These are phyloP conservation scores for Julus scanicus DNA, from an alignment of 2,888 invertebrate genomes.

Conservation along the genomic window DNA sequence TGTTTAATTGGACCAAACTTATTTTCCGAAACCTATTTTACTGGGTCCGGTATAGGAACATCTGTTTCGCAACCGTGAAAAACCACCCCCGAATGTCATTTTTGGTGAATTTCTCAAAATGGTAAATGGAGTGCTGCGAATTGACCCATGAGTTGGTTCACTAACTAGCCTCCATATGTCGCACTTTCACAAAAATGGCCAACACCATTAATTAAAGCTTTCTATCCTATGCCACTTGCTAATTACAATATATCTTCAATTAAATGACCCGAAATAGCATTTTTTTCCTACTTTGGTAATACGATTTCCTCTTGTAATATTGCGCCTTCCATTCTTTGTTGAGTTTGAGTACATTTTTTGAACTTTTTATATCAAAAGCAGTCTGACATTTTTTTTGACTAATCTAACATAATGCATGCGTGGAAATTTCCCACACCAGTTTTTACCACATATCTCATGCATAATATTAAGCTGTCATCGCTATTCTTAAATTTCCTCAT, in stretches of 20 bases:
- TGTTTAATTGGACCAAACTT: background rate
- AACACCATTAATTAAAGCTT: background rate
- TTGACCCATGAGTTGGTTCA: constrained; percentile 19
- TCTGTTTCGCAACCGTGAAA: background rate
- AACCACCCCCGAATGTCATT: constrained; percentile 17
- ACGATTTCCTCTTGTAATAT: background rate
- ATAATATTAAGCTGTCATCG: constrained; percentile 36
- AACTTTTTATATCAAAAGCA: background rate
- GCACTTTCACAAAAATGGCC: background rate
- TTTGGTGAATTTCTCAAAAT: constrained; percentile 1
- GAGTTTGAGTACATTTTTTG: background rate
- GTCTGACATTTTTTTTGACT: background rate
- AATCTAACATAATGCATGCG: background rate
- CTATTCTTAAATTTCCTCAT: background rate
- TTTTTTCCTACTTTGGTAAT: background rate
- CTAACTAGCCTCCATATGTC: constrained; percentile 22
- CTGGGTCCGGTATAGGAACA: background rate
- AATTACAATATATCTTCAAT: background rate
- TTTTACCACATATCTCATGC: background rate
- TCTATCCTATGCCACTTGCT: background rate
- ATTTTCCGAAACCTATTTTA: background rate
- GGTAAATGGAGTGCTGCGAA: constrained; percentile 30
- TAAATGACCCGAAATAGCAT: background rate
- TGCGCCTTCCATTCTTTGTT: background rate
- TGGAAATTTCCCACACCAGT: background rate